Evolutionary conservation across 2,113 vertebrate species (phyloP), one percentile per base, ranked within the genome.

Genomic region (Plecturocebus donacophilus): DNA sequence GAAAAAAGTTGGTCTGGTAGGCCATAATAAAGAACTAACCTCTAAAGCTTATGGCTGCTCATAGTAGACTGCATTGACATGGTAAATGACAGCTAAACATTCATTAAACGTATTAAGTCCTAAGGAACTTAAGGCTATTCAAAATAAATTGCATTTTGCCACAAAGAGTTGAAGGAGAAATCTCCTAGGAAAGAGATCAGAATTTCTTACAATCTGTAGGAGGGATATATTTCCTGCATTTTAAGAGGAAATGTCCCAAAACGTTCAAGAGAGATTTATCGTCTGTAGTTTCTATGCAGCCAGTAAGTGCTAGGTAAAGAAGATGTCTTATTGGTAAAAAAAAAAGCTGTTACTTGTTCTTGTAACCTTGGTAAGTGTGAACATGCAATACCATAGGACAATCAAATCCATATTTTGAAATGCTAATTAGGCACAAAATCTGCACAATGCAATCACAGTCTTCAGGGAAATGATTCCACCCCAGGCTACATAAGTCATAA

Each of bases 131-230:
- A 87, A 81, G 71, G 84, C 58, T 42, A 75, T 77, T 98, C 70
- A 87, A 84, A 98, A 98, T 96, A 98, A 97, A 97, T 97, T 97
- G 79, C 87, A 93, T 97, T 94, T 86, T 86, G 93, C 93, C 10
- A 27, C 91, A 96, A 97, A 96, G 38, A 76, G 58, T 90, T 98
- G 96, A 96, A 97, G 49, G 97, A 96, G 82, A 91, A 98, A 97
- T 97, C 91, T 97, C 91, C 90, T n/a, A 83, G 96, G 97, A 83
- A 94, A 87, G 70, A 83, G 30, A 76, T 90, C 90, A 52, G 93
- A 89, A 86, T 75, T 84, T 77, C 81, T 86, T 94, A 77, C 80
- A 64, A 68, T 92, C 81, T 86, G n/a, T 64, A 88, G 85, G 52
- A 93, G 54, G 42, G 47, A 54, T 82, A 40, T 11, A 87, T 70